A percentile compares a stretch with the other conserved stretches of the same genome.
Conservation (phyloP, 2,797 vertebrate species). For the Euthynnus affinis region DNA sequence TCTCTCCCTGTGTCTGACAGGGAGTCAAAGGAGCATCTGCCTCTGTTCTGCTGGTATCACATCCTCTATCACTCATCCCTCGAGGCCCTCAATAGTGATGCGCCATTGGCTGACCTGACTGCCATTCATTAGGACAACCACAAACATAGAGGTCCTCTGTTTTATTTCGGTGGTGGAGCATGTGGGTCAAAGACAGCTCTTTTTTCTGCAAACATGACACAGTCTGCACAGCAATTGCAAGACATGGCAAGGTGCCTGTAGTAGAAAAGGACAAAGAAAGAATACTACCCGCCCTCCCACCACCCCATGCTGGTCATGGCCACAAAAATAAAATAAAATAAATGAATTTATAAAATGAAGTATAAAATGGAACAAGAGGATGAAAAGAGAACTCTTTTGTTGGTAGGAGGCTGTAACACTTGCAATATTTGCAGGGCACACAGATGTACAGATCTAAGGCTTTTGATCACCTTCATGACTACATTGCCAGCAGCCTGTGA, state of each 20-base stretch:
- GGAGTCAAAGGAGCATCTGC: conserved; percentile 73
- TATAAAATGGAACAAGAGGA: too few species aligned
- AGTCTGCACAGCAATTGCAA: too few species aligned
- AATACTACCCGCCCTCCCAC: too few species aligned
- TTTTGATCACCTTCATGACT: conserved; percentile 56
- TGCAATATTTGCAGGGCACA: conserved; percentile 41
- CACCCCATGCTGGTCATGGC: too few species aligned
- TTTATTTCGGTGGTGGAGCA: conserved; percentile 48
- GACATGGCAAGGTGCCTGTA: too few species aligned
- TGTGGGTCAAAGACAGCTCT: conserved; percentile 44
- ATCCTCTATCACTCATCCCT: conserved; percentile 64
- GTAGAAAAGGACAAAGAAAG: too few species aligned
- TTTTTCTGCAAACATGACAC: background rate
- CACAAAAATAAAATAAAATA: too few species aligned
- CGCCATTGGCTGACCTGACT: conserved; percentile 50
- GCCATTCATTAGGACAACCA: conserved; percentile 58
- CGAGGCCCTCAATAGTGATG: conserved; percentile 29
- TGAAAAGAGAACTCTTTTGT: background rate
- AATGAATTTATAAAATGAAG: too few species aligned
- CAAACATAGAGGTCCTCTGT: conserved; percentile 42
- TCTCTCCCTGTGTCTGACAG: conserved; percentile 61
- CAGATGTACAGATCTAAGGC: conserved; percentile 46
- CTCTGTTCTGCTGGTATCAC: conserved; percentile 60
- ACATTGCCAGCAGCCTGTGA: conserved; percentile 35
- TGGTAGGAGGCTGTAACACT: conserved; percentile 22